Conservation (phyloP, 2,888 invertebrate genomes). For the Elegia similella region DNA sequence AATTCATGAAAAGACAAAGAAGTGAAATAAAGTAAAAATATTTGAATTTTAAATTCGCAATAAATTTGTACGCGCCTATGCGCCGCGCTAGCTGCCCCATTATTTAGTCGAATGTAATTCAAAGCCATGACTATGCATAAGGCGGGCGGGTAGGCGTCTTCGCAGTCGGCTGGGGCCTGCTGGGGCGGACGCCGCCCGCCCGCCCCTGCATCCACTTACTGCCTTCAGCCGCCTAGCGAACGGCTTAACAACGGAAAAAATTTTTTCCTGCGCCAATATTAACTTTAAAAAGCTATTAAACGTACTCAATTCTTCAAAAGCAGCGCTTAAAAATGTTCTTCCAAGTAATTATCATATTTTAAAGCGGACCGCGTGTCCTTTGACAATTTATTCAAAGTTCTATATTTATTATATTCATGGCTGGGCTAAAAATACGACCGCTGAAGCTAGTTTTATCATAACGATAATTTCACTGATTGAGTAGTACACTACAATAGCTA, state of each 20-base stretch:
- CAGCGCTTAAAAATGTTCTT: neutral
- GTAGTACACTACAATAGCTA: neutral
- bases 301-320: neutral
- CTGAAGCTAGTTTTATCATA: neutral
- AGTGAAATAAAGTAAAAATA: neutral
- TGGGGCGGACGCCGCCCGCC: neutral
- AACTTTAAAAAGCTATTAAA: neutral
- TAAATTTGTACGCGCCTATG: neutral
- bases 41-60: neutral
- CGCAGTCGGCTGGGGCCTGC: neutral
- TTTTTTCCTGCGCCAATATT: neutral
- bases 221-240: neutral
- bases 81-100: neutral
- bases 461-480: neutral
- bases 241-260: slow-evolving; percentile 8
- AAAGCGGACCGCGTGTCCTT: neutral
- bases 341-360: neutral
- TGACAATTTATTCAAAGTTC: neutral
- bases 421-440: neutral
- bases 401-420: too few species aligned
- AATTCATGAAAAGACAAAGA: neutral
- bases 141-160: slow-evolving; percentile 1
- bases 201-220: slow-evolving; percentile 7
- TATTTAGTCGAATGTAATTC: slow-evolving; percentile 8
- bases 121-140: slow-evolving; percentile 14